Conservation (phyloP, 2,888 invertebrate species). For the Boloria euphrosyne region DNA sequence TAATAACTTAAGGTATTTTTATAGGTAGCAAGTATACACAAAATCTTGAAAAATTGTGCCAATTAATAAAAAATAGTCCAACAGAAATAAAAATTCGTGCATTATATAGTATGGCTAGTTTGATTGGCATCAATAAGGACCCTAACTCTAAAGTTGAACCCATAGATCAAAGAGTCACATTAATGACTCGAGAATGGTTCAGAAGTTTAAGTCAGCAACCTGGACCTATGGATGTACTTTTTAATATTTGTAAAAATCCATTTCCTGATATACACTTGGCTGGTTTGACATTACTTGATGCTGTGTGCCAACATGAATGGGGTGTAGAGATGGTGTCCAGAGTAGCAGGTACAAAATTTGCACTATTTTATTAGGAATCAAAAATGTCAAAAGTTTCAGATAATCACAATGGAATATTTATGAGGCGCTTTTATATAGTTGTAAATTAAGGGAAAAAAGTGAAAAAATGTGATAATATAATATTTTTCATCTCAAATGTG, state of each 20-base stretch:
- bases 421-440: too few species aligned
- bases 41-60: slow-evolving; percentile 83
- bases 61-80: slow-evolving; percentile 82
- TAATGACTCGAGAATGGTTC: slow-evolving; percentile 80
- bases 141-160: slow-evolving; percentile 61
- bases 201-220: slow-evolving; percentile 62
- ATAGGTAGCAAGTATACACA: slow-evolving; percentile 67
- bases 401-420: too few species aligned
- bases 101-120: slow-evolving; percentile 84
- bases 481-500: too few species aligned
- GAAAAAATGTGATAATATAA: too few species aligned
- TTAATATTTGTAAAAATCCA: slow-evolving; percentile 87
- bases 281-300: slow-evolving; percentile 85
- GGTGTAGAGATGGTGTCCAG: slow-evolving; percentile 88
- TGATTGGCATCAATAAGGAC: slow-evolving; percentile 77
- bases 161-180: slow-evolving; percentile 70
- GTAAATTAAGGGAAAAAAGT: too few species aligned
- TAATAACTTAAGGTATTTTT: slow-evolving; percentile 35
- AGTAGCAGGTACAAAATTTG: slow-evolving; percentile 83
- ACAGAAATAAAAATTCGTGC: slow-evolving; percentile 86
- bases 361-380: neutral
- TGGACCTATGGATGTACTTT: slow-evolving; percentile 83
- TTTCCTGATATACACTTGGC: slow-evolving; percentile 90
- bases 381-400: neutral
- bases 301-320: slow-evolving; percentile 88